Evolutionary conservation across 2,797 vertebrate genomes (phyloP).

Genomic region (Siniperca undulata): DNA sequence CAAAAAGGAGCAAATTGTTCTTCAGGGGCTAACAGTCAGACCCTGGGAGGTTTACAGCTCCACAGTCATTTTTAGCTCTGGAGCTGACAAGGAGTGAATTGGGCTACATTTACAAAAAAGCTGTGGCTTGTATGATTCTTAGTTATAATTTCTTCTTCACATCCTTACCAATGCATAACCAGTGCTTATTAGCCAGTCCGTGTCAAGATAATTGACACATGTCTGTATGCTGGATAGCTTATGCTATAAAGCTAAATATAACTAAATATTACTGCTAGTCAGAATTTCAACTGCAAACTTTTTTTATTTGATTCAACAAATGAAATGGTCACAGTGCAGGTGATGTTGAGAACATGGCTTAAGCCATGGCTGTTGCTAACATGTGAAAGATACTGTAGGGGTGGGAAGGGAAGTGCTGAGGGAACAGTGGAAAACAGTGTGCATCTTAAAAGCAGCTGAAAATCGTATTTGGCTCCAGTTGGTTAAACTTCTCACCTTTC

Average conservation of each 20-base stretch:
- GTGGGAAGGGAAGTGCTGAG: background rate
- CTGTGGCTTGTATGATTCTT: background rate
- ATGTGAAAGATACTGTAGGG: background rate
- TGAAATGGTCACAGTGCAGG: background rate
- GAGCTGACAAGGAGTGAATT: background rate
- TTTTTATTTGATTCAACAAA: background rate
- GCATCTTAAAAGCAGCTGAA: too few species aligned
- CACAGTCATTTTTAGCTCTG: background rate
- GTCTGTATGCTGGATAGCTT: background rate
- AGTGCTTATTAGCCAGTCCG: too few species aligned
- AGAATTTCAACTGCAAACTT: background rate
- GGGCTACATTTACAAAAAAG: background rate
- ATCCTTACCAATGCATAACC: background rate
- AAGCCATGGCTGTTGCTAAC: background rate
- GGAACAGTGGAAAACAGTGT: background rate
- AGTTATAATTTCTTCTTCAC: background rate
- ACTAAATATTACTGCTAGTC: background rate
- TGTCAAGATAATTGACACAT: background rate
- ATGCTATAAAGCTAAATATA: background rate
- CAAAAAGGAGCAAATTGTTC: background rate
- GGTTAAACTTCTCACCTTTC: too few species aligned
- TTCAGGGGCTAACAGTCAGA: background rate
- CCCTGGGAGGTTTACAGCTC: background rate
- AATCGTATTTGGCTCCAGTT: too few species aligned
- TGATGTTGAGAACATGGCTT: background rate